phyloP scores from a whole-genome alignment of 2,888 invertebrate species.

The Uropetala carovei region DNA sequence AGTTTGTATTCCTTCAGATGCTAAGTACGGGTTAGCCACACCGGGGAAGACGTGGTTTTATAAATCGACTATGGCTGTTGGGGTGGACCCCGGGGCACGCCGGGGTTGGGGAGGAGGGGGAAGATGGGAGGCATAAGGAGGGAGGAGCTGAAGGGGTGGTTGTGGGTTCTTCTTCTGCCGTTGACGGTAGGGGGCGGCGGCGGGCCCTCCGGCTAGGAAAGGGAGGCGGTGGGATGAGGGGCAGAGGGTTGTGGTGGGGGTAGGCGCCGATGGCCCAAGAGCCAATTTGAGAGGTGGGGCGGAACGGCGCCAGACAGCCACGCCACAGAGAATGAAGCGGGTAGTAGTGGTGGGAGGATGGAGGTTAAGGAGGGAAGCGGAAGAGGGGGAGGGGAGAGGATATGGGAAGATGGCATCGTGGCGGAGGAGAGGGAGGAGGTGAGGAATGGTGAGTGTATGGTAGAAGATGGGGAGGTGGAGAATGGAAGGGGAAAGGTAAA shows the following conservation, averaged over 20 bases:
- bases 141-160: background rate
- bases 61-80: conserved; percentile 15
- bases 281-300: conserved; percentile 68
- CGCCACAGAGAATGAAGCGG: conserved; percentile 3
- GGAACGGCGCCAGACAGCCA: conserved; percentile 66
- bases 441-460: conserved; percentile 43
- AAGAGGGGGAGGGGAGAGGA: background rate
- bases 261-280: conserved; percentile 63
- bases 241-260: background rate
- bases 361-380: background rate
- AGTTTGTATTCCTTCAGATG: conserved; percentile 54
- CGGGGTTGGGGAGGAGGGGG: background rate
- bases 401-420: background rate
- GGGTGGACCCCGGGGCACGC: background rate
- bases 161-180: background rate
- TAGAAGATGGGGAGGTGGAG: background rate
- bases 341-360: background rate
- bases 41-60: conserved; percentile 37
- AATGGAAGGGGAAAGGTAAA: background rate
- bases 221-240: background rate
- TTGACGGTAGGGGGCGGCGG: background rate
- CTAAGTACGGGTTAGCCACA: conserved; percentile 52
- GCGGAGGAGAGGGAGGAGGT: background rate
- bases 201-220: background rate
- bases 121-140: conserved; percentile 27